phyloP scores from a whole-genome alignment of 2,888 invertebrate genomes.

The Petrolisthes cinctipes region DNA sequence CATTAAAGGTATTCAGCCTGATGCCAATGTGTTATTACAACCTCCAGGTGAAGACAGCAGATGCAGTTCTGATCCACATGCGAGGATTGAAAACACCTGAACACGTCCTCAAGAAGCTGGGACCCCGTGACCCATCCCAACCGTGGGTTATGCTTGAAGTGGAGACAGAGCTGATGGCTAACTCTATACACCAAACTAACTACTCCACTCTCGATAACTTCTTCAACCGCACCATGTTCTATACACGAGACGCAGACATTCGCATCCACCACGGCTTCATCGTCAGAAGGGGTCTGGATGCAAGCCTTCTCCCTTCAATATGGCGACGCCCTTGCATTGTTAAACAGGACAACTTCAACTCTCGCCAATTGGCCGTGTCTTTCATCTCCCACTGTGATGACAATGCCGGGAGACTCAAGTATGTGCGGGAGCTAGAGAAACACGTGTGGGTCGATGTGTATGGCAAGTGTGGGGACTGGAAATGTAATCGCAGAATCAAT shows the following conservation, averaged over 20 bases:
- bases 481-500: conserved; percentile 1
- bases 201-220: background rate
- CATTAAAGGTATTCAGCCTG: too few relatives aligned
- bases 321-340: background rate
- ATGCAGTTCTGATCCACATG: conserved; percentile 7
- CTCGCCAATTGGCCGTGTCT: conserved; percentile 11
- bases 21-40: too few relatives aligned
- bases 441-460: conserved; percentile 2
- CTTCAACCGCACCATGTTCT: conserved; percentile 48
- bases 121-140: conserved; percentile 17
- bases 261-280: conserved; percentile 43
- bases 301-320: background rate
- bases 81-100: background rate
- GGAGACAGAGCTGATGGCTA: background rate
- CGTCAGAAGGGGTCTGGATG: background rate
- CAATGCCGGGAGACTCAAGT: conserved; percentile 9
- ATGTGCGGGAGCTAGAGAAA: conserved; percentile 24
- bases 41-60: background rate
- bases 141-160: conserved; percentile 23
- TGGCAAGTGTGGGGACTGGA: conserved; percentile 10
- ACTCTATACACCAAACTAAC: background rate
- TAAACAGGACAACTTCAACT: too few relatives aligned
- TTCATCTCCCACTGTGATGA: conserved; percentile 31
- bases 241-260: conserved; percentile 39
- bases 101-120: background rate